Percentiles rank a stretch among this genome's conserved stretches.
These are phyloP conservation scores for Probosciger aterrimus DNA, from an alignment of 2,113 vertebrate genomes.

Conservation along the genomic window DNA sequence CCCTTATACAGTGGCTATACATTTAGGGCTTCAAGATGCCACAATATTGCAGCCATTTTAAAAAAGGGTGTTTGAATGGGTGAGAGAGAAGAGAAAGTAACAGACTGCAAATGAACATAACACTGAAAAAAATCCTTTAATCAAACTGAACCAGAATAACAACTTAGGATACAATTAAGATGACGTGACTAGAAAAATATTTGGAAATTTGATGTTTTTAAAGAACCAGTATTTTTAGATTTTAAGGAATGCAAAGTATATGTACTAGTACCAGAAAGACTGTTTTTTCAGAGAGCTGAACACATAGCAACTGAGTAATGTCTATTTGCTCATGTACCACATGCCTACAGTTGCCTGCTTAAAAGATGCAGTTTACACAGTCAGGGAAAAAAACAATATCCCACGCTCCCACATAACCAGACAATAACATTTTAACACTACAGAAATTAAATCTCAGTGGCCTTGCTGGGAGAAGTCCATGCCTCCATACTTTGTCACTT, in stretches of 20 bases:
- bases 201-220: background rate
- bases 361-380: background rate
- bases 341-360: background rate
- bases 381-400: background rate
- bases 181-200: background rate
- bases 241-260: background rate
- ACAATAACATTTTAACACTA: background rate
- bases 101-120: background rate
- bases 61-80: background rate
- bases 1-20: background rate
- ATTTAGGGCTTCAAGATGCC: background rate
- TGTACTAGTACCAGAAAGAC: background rate
- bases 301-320: background rate
- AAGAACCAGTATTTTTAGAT: background rate
- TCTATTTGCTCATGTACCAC: conserved; percentile 21
- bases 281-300: background rate
- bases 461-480: background rate
- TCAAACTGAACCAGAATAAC: background rate
- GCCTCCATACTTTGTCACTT: background rate
- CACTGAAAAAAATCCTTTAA: background rate
- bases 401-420: background rate
- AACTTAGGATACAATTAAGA: background rate
- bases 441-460: background rate
- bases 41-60: background rate
- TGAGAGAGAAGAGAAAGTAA: background rate